Conservation (phyloP, 2,797 vertebrate genomes). For the Sebastes kiyomatsui region DNA sequence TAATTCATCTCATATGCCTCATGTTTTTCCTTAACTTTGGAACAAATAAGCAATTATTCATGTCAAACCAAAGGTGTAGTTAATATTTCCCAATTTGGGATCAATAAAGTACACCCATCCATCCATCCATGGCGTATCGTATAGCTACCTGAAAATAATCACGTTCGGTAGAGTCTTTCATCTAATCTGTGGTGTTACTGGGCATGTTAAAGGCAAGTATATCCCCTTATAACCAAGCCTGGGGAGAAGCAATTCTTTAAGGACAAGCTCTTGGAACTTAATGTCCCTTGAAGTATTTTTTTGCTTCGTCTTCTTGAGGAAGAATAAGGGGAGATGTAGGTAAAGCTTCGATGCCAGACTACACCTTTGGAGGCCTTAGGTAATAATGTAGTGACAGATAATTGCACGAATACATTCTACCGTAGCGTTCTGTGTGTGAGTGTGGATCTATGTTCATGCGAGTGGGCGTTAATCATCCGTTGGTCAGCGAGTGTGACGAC, state of each 20-base stretch:
- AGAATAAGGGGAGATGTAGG: not conserved
- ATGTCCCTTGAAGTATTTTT: not conserved
- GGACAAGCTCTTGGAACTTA: not conserved
- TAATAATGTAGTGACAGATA: not conserved
- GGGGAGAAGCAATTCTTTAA: not conserved
- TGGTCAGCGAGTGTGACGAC: not conserved
- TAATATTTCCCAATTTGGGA: no score
- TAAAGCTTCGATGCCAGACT: not conserved
- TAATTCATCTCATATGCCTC: not conserved
- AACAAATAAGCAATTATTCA: not conserved
- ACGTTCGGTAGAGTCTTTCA: not conserved
- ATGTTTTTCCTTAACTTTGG: not conserved
- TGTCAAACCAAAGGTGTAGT: not conserved
- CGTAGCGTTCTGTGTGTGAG: no score
- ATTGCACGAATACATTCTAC: not conserved
- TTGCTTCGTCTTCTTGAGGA: not conserved
- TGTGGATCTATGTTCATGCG: not conserved
- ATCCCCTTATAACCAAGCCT: not conserved
- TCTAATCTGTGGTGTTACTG: not conserved
- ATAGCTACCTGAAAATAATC: not conserved
- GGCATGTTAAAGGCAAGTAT: not conserved
- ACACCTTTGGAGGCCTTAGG: not conserved
- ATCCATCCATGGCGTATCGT: not conserved
- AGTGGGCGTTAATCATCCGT: not conserved
- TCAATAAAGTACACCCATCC: no score